Conservation (phyloP, 2,797 vertebrate species). For the Limosa lapponica region DNA sequence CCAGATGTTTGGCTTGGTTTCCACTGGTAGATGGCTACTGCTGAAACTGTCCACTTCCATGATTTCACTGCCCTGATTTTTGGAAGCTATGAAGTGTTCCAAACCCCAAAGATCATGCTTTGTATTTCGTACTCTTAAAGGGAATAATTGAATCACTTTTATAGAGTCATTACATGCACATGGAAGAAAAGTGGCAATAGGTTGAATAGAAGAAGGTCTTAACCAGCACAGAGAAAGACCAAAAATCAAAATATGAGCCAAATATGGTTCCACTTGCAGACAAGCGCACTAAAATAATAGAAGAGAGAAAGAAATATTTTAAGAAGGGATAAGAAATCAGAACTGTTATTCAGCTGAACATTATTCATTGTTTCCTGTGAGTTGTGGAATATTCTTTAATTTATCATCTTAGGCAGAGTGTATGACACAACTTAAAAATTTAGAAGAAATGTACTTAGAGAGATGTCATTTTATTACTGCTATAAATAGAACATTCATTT, state of each 20-base stretch:
- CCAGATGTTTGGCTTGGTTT: not conserved
- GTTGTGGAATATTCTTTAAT: slow-evolving; percentile 11
- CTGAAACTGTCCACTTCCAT: not conserved
- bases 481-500: slow-evolving; percentile 28
- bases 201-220: not conserved
- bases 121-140: not conserved
- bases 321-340: not conserved
- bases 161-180: not conserved
- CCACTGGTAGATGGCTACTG: not conserved
- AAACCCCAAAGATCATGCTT: not conserved
- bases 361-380: not conserved
- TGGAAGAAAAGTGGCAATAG: not conserved
- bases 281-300: not conserved
- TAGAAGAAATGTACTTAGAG: slow-evolving; percentile 11
- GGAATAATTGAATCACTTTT: not conserved
- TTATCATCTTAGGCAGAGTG: not conserved
- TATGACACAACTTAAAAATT: slow-evolving; percentile 29
- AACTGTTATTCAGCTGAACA: not conserved
- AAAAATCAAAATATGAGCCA: not conserved
- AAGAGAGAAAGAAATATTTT: not conserved
- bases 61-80: not conserved
- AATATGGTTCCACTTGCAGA: not conserved
- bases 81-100: not conserved
- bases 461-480: slow-evolving; percentile 9
- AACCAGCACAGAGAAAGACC: not conserved